Evolutionary conservation across 2,113 vertebrate genomes (phyloP).

Genomic region (Pitta sordida): DNA sequence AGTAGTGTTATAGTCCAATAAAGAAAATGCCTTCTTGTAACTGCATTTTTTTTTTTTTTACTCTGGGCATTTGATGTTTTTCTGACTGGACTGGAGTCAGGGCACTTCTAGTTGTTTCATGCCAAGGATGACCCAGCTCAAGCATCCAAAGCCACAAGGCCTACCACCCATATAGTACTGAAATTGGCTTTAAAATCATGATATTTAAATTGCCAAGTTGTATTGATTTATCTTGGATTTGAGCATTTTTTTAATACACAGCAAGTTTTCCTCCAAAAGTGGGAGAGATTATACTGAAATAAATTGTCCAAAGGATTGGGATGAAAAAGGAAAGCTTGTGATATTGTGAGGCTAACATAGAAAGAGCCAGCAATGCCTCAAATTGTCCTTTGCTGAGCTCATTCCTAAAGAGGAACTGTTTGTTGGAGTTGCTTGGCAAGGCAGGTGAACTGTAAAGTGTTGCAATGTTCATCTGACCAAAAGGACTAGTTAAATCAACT

Average conservation of each 20-base stretch:
- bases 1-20: neutral
- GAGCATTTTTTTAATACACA: neutral
- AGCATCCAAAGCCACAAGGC: neutral
- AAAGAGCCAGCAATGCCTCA: neutral
- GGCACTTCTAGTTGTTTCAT: neutral
- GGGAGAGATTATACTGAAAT: neutral
- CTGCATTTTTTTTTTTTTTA: fast-evolving
- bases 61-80: neutral
- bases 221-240: neutral
- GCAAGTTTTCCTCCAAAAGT: neutral
- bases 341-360: neutral
- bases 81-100: neutral
- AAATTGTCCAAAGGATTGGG: neutral
- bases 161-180: neutral
- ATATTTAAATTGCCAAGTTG: neutral
- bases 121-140: neutral
- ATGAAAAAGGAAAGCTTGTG: neutral
- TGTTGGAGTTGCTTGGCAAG: neutral
- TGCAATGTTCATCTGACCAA: neutral
- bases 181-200: neutral
- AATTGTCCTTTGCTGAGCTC: neutral
- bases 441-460: neutral
- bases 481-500: neutral
- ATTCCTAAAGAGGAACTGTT: neutral
- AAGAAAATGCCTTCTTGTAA: neutral